These are phyloP conservation scores for Hirtodrosophila histrioides DNA, from an alignment of 2,888 invertebrate genomes.

Conservation along the genomic window DNA sequence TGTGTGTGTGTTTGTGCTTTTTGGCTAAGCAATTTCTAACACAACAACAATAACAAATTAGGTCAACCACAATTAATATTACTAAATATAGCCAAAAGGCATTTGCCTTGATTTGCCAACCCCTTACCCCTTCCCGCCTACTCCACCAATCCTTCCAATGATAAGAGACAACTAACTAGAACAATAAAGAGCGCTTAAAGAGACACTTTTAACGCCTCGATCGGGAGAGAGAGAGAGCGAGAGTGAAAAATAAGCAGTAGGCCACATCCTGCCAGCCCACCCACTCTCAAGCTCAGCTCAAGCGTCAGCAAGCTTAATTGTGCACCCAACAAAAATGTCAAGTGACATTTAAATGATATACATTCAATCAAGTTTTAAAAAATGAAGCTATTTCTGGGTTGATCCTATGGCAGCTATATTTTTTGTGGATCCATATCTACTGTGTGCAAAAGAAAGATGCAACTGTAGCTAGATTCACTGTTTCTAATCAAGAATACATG, in stretches of 20 bases:
- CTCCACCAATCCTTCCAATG: neutral
- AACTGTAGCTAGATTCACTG: too few species aligned
- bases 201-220: constrained; percentile 7
- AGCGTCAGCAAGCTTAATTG: constrained; percentile 6
- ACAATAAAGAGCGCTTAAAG: constrained; percentile 1
- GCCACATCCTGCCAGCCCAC: neutral
- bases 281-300: constrained; percentile 5
- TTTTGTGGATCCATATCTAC: too few species aligned
- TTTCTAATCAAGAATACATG: too few species aligned
- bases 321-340: constrained; percentile 35
- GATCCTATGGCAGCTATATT: too few species aligned
- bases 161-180: constrained; percentile 15
- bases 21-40: constrained; percentile 59
- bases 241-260: constrained; percentile 3
- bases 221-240: constrained; percentile 1
- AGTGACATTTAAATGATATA: neutral
- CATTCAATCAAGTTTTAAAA: too few species aligned
- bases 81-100: constrained; percentile 71
- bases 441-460: too few species aligned
- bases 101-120: constrained; percentile 33
- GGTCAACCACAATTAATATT: constrained; percentile 73
- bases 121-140: neutral
- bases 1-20: constrained; percentile 20
- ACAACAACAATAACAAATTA: constrained; percentile 63
- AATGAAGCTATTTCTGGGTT: too few species aligned